A percentile compares a stretch with the other conserved stretches of the same genome.
These are phyloP conservation scores for Drosophila mayaguana DNA, from an alignment of 2,888 invertebrate genomes.

Conservation along the genomic window DNA sequence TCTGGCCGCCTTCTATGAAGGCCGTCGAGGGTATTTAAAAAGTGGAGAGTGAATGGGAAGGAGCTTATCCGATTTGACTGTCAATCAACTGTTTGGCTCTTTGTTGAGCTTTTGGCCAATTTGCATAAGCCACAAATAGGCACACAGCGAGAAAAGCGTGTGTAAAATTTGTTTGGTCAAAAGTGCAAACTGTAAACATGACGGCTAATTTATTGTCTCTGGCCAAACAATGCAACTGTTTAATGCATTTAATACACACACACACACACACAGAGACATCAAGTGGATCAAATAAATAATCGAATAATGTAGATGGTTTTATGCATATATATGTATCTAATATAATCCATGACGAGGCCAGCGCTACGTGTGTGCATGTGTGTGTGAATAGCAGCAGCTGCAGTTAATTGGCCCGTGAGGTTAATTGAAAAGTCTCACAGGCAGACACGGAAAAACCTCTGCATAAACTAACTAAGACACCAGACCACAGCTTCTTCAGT, in stretches of 20 bases:
- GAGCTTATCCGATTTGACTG: constrained; percentile 43
- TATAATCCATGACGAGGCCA: constrained; percentile 35
- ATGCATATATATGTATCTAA: constrained; percentile 5
- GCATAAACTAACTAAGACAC: background rate
- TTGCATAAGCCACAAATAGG: constrained; percentile 42
- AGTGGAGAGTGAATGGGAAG: constrained; percentile 1
- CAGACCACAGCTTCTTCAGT: constrained; percentile 3
- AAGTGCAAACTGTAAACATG: constrained; percentile 29
- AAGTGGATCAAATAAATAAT: constrained; percentile 36
- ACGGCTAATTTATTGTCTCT: constrained; percentile 34
- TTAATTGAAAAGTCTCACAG: constrained; percentile 71
- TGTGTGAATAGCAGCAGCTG: constrained; percentile 27
- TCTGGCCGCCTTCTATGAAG: background rate
- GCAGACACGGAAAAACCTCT: constrained; percentile 21
- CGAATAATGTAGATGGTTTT: constrained; percentile 10
- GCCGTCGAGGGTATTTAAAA: constrained; percentile 13
- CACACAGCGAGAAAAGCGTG: background rate
- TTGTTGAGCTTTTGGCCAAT: constrained; percentile 31
- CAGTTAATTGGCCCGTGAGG: constrained; percentile 63
- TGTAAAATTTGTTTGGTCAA: constrained; percentile 33
- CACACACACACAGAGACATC: background rate
- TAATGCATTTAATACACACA: constrained; percentile 22
- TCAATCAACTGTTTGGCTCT: constrained; percentile 33
- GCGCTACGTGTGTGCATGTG: background rate
- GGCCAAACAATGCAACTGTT: constrained; percentile 30